Conservation (phyloP, 2,797 vertebrate genomes). For the Enteromius mattozi region DNA sequence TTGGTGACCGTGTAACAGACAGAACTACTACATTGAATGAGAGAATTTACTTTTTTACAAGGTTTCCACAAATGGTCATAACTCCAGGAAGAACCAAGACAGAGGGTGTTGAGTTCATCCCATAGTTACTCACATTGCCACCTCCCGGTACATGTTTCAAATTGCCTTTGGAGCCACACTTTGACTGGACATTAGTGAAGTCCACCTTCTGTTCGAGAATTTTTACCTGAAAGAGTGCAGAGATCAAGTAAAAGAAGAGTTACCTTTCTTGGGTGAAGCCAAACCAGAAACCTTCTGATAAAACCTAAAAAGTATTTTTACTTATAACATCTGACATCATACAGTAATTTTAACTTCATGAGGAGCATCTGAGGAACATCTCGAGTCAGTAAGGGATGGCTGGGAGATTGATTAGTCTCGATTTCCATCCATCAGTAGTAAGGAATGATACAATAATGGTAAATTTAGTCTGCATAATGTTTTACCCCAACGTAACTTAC, state of each 20-base stretch:
- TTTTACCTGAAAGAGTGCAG: constrained; percentile 81
- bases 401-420: constrained; percentile 24
- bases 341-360: background rate
- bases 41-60: background rate
- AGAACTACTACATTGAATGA: background rate
- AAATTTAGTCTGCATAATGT: constrained; percentile 53
- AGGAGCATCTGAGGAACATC: constrained; percentile 7
- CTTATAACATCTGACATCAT: background rate
- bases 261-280: background rate
- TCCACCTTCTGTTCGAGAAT: constrained; percentile 94
- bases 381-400: background rate
- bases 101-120: constrained; percentile 53
- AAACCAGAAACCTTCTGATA: constrained; percentile 35
- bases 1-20: background rate
- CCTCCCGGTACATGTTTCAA: constrained; percentile 87
- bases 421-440: background rate
- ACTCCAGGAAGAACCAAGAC: constrained; percentile 58
- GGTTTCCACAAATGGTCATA: constrained; percentile 45
- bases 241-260: constrained; percentile 35
- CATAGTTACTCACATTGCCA: constrained; percentile 80
- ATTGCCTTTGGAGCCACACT: constrained; percentile 94
- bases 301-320: background rate
- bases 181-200: constrained; percentile 86
- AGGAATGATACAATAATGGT: constrained; percentile 54
- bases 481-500: constrained; percentile 82